Conservation (phyloP, 2,888 invertebrate genomes). For the Ganaspis brasiliensis region DNA sequence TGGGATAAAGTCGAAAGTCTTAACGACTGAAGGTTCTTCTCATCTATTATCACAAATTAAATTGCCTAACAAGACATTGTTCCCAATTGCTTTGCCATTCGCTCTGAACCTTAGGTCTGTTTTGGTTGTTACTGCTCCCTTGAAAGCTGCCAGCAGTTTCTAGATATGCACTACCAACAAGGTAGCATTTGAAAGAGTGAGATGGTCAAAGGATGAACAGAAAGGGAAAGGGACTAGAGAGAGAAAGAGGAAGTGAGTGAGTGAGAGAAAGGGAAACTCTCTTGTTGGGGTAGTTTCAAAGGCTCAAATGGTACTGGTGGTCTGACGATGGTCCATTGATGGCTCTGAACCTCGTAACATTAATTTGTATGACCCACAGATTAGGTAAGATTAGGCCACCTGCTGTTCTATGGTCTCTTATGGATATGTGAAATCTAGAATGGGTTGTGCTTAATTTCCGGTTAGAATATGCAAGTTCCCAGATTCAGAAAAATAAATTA, state of each 20-base stretch:
- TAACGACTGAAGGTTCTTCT: conserved; percentile 73
- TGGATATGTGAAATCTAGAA: conserved; percentile 19
- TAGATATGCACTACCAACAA: conserved; percentile 35
- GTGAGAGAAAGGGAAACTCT: conserved; percentile 50
- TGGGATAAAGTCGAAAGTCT: conserved; percentile 61
- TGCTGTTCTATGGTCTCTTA: conserved; percentile 47
- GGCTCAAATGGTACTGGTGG: conserved; percentile 69
- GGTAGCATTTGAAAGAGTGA: conserved; percentile 30
- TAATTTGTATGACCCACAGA: conserved; percentile 65
- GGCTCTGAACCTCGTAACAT: conserved; percentile 71
- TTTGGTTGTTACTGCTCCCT: conserved; percentile 43
- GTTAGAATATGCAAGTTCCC: not conserved
- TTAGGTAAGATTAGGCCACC: conserved; percentile 68
- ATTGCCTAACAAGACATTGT: conserved; percentile 79
- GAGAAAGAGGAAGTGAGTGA: conserved; percentile 48
- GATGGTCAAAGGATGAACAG: conserved; percentile 27
- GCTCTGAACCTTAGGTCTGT: conserved; percentile 42
- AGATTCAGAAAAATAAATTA: too few species aligned
- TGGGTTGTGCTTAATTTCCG: conserved; percentile 8
- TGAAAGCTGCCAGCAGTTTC: conserved; percentile 45
- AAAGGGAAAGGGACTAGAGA: not conserved
- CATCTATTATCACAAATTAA: conserved; percentile 77
- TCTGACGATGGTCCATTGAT: conserved; percentile 65
- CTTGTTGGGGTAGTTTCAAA: conserved; percentile 68
- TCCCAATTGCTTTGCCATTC: conserved; percentile 77